These are phyloP conservation scores for Neomorphus geoffroyi DNA, from an alignment of 2,797 vertebrate genomes.

Conservation along the genomic window DNA sequence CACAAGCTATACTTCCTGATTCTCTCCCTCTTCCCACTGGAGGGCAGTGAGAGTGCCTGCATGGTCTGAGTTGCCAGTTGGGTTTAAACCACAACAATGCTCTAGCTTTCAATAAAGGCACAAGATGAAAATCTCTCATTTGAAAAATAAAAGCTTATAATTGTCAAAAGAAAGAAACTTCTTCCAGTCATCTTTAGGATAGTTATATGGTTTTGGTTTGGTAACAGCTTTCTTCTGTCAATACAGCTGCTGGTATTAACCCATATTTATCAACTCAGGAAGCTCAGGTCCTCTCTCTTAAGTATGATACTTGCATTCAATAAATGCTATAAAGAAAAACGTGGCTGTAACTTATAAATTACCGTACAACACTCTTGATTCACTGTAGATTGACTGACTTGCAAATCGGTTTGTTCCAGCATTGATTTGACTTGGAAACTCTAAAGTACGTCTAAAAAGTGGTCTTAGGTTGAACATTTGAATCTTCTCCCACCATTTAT, in stretches of 20 bases:
- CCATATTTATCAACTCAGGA: neutral
- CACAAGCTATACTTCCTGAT: too few relatives aligned
- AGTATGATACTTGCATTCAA: neutral
- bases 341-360: slow-evolving; percentile 14
- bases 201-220: neutral
- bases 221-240: neutral
- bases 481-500: slow-evolving; percentile 18
- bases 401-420: slow-evolving; percentile 32
- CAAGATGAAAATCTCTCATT: neutral
- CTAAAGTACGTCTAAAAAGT: slow-evolving; percentile 40
- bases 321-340: slow-evolving; percentile 41
- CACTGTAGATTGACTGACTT: neutral
- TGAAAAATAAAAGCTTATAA: neutral
- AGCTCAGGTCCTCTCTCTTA: neutral
- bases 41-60: too few relatives aligned
- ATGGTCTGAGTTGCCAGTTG: too few relatives aligned
- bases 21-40: too few relatives aligned
- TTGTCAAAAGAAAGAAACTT: neutral
- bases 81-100: too few relatives aligned
- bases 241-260: neutral
- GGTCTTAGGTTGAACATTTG: slow-evolving; percentile 15
- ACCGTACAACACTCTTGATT: slow-evolving; percentile 19
- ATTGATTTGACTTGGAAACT: neutral
- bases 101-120: neutral
- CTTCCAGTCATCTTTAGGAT: neutral